Evolutionary conservation across 2,113 vertebrate genomes (phyloP), one percentile per base, ranked within the genome.

Genomic region (Eolophus roseicapilla): DNA sequence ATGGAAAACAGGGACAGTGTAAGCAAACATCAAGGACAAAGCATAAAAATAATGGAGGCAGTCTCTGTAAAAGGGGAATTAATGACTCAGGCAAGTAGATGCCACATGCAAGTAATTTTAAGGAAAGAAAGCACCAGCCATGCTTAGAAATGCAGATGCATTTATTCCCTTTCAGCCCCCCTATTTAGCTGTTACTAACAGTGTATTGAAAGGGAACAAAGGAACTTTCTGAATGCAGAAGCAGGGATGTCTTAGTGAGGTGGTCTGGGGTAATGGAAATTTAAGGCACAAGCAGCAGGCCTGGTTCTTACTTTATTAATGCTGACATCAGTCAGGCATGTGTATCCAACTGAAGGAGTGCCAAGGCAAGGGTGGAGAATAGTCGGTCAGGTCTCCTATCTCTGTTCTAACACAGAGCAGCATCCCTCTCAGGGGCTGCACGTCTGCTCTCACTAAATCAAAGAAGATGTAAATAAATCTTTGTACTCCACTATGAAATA

Each of bases 1-100:
- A 68, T 65, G 92, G 92, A 97, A 96, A 96, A 95, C 74, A 55
- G 92, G 81, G 89, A 70, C 89, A 82, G 57, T 78, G 88, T 91
- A 92, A 95, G 82, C 91, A 97, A 96, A 97, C 93, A 90, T 46
- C 90, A 92, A 92, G 86, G 93, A 96, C 88, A 91, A 86, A 92
- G 47, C 53, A 86, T 46, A 57, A 68, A 83, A 83, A 91, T 75
- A 86, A 94, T 24, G 75, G 74, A 91, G 67, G 73, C 77, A 57
- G 62, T 29, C 88, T 41, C 65, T 11, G 15, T 86, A 87, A 94
- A 95, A 86, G 68, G 75, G 83, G 86, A 90, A 86, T 35, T 88
- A 96, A 92, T 82, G 93, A 84, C 74, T 94, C 77, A n/a, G 93
- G 63, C 59, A 77, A 95, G 82, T 93, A 82, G 71, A 83, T 90